phyloP scores from a whole-genome alignment of 2,797 vertebrate species.

The Ibycter americanus region DNA sequence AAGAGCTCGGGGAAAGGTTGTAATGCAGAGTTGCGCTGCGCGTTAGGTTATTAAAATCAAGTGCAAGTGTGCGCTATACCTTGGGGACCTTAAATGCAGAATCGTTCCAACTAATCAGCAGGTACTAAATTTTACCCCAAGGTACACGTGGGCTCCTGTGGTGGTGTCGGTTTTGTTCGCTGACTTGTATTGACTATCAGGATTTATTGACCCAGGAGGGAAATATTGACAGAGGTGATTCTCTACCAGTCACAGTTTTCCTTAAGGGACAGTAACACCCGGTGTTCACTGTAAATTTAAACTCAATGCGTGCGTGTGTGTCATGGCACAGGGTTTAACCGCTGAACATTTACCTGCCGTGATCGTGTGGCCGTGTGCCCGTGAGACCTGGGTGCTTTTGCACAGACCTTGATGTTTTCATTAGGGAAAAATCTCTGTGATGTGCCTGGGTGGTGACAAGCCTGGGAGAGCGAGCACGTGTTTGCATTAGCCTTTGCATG shows the following conservation, averaged over 20 bases:
- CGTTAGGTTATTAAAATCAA: neutral
- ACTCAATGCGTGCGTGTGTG: neutral
- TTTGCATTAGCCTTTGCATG: neutral
- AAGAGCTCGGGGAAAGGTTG: neutral
- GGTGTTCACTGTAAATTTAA: neutral
- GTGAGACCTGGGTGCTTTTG: neutral
- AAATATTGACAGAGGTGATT: neutral
- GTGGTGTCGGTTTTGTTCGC: neutral
- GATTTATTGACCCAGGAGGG: slow-evolving; percentile 27
- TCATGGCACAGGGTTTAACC: neutral
- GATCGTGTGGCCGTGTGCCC: neutral
- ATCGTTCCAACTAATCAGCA: neutral
- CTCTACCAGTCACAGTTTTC: neutral
- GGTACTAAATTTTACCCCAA: neutral
- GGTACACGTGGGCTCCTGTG: neutral
- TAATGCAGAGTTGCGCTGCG: rapidly evolving
- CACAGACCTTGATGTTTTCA: neutral
- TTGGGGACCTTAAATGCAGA: neutral
- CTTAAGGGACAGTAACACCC: neutral
- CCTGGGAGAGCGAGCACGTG: neutral
- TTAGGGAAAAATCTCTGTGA: neutral
- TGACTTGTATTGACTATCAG: slow-evolving; percentile 41
- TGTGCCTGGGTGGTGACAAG: neutral
- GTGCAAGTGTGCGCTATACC: neutral
- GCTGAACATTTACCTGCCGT: rapidly evolving